A percentile compares a stretch with the other conserved stretches of the same genome.
phyloP scores from a whole-genome alignment of 2,113 vertebrate species.

The Ploceus nigricollis region DNA sequence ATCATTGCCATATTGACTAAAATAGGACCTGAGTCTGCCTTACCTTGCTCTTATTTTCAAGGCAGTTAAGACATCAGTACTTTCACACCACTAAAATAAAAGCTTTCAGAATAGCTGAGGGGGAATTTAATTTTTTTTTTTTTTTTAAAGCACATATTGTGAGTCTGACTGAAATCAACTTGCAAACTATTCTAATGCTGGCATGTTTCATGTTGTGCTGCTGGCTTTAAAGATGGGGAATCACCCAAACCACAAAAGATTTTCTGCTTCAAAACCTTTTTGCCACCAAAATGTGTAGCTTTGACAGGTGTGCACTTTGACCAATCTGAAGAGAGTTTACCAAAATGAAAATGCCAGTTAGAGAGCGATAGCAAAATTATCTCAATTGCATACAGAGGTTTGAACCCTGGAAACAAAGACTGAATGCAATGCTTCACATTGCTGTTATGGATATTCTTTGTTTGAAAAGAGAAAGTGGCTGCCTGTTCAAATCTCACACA shows the following conservation, averaged over 20 bases:
- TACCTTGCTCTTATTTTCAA: not conserved
- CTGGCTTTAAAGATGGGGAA: not conserved
- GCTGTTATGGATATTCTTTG: not conserved
- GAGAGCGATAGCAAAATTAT: not conserved
- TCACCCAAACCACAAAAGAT: not conserved
- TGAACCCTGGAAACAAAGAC: not conserved
- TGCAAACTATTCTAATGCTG: not conserved
- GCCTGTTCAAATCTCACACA: not conserved
- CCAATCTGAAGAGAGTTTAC: not conserved
- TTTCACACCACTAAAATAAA: not conserved
- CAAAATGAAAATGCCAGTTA: not conserved
- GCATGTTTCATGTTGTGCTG: not conserved
- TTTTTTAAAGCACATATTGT: fast-evolving
- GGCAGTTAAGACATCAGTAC: not conserved
- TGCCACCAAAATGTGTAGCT: not conserved
- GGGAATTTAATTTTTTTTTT: not conserved
- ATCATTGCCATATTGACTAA: not conserved
- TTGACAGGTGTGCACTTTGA: not conserved
- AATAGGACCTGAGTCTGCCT: fast-evolving
- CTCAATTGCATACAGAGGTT: not conserved
- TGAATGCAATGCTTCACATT: fast-evolving
- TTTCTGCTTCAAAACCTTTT: not conserved
- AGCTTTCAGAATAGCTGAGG: not conserved
- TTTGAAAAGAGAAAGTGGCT: not conserved
- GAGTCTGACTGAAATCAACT: not conserved